Conservation (phyloP, 2,113 vertebrate genomes). For the Shinisaurus crocodilurus region DNA sequence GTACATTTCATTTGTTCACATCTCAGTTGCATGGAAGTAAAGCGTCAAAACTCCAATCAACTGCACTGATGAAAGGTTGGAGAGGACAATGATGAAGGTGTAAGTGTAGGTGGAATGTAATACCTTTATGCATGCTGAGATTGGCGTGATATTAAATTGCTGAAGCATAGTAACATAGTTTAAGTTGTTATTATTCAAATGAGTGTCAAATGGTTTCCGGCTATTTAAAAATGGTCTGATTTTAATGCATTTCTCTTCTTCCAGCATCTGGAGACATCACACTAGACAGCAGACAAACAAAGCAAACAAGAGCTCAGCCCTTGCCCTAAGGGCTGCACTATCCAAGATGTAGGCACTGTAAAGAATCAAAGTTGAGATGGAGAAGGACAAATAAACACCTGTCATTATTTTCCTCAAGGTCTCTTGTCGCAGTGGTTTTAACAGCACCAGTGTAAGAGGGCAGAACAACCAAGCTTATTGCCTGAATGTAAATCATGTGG, state of each 20-base stretch:
- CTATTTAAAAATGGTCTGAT: not conserved
- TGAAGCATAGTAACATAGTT: not conserved
- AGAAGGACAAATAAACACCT: not conserved
- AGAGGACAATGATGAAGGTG: not conserved
- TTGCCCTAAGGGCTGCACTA: not conserved
- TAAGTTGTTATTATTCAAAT: not conserved
- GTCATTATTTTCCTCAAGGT: not conserved
- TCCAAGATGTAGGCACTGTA: not conserved
- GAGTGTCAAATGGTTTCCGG: not conserved
- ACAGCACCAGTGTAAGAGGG: not conserved
- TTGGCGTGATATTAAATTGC: not conserved
- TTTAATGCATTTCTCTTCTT: not conserved
- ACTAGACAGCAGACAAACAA: not conserved
- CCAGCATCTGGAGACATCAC: not conserved
- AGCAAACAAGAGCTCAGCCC: not conserved
- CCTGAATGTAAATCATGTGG: not conserved
- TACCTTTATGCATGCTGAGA: not conserved
- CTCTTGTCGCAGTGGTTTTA: not conserved
- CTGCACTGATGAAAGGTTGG: not conserved
- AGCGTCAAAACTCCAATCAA: not conserved
- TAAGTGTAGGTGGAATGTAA: too few relatives aligned
- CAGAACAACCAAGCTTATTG: not conserved
- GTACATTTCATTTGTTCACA: not conserved
- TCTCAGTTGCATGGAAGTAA: not conserved
- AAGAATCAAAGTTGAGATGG: not conserved